These are phyloP conservation scores for Phytoseiulus persimilis DNA, from an alignment of 2,888 invertebrate species.

Conservation along the genomic window DNA sequence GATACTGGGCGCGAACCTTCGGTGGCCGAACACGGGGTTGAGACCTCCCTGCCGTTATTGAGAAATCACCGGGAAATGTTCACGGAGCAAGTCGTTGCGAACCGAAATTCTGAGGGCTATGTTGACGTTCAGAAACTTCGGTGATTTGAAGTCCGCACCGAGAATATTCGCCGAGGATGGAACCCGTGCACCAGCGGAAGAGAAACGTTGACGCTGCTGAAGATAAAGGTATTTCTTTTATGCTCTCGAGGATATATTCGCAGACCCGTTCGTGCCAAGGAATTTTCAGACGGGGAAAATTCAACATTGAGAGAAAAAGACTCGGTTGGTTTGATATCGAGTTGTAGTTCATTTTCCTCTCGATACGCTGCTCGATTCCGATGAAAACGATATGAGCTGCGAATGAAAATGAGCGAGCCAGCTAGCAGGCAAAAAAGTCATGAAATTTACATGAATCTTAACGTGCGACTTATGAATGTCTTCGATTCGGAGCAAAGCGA, in stretches of 20 bases:
- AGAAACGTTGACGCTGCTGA: not conserved
- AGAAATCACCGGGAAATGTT: too few relatives aligned
- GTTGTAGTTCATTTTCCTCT: not conserved
- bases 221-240: not conserved
- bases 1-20: too few relatives aligned
- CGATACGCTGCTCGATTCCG: not conserved
- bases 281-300: not conserved
- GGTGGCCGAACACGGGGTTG: too few relatives aligned
- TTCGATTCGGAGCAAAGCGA: conserved; percentile 5
- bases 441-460: not conserved
- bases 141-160: too few relatives aligned
- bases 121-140: too few relatives aligned
- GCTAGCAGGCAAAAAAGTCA: not conserved
- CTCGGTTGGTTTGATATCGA: not conserved
- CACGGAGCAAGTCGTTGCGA: too few relatives aligned
- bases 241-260: not conserved
- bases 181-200: too few relatives aligned
- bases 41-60: too few relatives aligned
- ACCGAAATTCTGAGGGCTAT: too few relatives aligned
- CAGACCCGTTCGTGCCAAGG: not conserved
- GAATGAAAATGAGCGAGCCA: not conserved
- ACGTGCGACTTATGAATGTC: not conserved
- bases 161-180: too few relatives aligned
- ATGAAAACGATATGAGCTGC: not conserved
- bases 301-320: not conserved